A percentile compares a stretch with the other conserved stretches of the same genome.
Conservation (phyloP, 2,888 invertebrate genomes). For the Drosophila mercatorum region DNA sequence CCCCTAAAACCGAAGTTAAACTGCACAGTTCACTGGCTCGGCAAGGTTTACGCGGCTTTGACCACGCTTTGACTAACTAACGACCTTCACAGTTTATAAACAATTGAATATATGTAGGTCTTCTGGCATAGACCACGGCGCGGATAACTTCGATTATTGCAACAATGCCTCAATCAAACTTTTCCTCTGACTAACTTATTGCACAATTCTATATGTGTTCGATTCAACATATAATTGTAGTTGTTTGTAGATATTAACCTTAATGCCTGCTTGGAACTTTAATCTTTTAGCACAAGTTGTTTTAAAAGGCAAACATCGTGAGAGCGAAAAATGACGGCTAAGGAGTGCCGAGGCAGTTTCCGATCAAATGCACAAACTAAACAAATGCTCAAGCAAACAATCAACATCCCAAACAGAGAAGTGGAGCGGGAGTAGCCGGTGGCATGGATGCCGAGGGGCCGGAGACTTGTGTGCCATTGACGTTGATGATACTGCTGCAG, state of each 20-base stretch:
- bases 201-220: background rate
- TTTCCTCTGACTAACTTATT: constrained; percentile 4
- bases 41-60: constrained; percentile 15
- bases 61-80: constrained; percentile 32
- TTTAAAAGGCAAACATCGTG: constrained; percentile 2
- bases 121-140: constrained; percentile 5
- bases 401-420: constrained; percentile 21
- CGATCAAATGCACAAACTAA: constrained; percentile 68
- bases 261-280: background rate
- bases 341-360: constrained; percentile 19
- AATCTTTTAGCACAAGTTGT: background rate
- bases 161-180: constrained; percentile 17
- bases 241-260: background rate
- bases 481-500: constrained; percentile 64
- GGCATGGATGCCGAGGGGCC: background rate
- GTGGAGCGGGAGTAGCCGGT: background rate
- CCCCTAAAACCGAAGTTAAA: constrained; percentile 29
- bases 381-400: constrained; percentile 61
- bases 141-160: constrained; percentile 5
- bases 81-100: constrained; percentile 59
- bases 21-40: constrained; percentile 51
- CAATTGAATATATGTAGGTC: constrained; percentile 39
- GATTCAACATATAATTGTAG: background rate
- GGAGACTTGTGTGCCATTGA: constrained; percentile 46
- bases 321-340: background rate